phyloP scores from a whole-genome alignment of 2,797 vertebrate species.

The Thalassophryne amazonica region DNA sequence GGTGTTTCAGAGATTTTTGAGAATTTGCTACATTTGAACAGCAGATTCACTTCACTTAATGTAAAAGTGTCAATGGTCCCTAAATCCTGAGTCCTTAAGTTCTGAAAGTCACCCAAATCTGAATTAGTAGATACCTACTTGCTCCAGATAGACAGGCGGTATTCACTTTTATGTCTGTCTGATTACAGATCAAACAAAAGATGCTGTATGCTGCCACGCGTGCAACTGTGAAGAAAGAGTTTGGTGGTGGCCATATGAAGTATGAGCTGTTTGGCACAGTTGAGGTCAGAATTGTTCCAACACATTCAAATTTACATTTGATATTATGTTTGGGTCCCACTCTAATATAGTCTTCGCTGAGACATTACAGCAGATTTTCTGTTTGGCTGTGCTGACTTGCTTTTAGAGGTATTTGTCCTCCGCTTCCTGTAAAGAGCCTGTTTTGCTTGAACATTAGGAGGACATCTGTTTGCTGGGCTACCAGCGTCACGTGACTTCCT shows the following conservation, averaged over 20 bases:
- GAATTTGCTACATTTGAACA: no score
- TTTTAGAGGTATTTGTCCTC: neutral
- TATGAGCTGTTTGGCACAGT: slow-evolving; percentile 94
- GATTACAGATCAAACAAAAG: slow-evolving; percentile 91
- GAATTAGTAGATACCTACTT: neutral
- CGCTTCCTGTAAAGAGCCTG: slow-evolving; percentile 7
- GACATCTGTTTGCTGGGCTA: slow-evolving; percentile 92
- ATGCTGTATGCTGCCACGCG: slow-evolving; percentile 97
- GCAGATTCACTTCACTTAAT: no score
- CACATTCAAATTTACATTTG: neutral
- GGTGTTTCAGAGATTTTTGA: no score
- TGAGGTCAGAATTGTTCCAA: slow-evolving; percentile 75
- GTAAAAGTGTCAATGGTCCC: no score
- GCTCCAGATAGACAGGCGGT: neutral
- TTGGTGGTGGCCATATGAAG: slow-evolving; percentile 95
- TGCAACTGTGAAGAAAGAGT: slow-evolving; percentile 98
- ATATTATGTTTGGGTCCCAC: neutral
- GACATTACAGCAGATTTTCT: neutral
- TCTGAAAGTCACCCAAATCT: no score
- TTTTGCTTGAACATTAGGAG: slow-evolving; percentile 77
- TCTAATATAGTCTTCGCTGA: neutral
- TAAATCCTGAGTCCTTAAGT: no score
- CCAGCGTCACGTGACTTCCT: slow-evolving; percentile 87
- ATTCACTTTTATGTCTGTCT: neutral
- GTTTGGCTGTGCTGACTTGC: neutral